phyloP scores from a whole-genome alignment of 2,797 vertebrate genomes.

The Carduelis carduelis region DNA sequence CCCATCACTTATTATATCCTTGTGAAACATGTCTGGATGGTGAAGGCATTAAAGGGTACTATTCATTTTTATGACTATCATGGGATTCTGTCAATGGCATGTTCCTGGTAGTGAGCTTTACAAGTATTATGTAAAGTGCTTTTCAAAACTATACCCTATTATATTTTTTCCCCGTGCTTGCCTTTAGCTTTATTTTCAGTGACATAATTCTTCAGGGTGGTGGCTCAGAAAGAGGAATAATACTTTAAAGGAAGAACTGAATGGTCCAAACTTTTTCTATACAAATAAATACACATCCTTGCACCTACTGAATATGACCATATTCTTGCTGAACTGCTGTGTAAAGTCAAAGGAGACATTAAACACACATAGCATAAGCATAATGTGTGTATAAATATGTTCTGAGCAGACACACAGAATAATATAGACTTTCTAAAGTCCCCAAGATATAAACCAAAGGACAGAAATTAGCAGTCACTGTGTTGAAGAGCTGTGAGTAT shows the following conservation, averaged over 20 bases:
- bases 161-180: neutral
- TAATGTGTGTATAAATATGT: neutral
- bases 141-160: neutral
- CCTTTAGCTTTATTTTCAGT: neutral
- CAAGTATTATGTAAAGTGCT: neutral
- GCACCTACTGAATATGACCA: neutral
- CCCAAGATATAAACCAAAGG: neutral
- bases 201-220: neutral
- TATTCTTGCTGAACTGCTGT: neutral
- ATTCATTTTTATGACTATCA: neutral
- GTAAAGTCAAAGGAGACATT: neutral
- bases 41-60: neutral
- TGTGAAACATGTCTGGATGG: neutral
- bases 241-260: neutral
- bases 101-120: neutral
- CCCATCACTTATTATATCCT: neutral
- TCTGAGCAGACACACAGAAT: neutral
- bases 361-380: neutral
- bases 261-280: neutral
- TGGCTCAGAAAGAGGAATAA: neutral
- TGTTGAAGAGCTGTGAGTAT: neutral
- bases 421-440: neutral
- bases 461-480: neutral
- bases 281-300: neutral
- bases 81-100: neutral